phyloP scores from a whole-genome alignment of 37 sponge, comb jelly and placozoan species.

The Petrosia ficiformis region DNA sequence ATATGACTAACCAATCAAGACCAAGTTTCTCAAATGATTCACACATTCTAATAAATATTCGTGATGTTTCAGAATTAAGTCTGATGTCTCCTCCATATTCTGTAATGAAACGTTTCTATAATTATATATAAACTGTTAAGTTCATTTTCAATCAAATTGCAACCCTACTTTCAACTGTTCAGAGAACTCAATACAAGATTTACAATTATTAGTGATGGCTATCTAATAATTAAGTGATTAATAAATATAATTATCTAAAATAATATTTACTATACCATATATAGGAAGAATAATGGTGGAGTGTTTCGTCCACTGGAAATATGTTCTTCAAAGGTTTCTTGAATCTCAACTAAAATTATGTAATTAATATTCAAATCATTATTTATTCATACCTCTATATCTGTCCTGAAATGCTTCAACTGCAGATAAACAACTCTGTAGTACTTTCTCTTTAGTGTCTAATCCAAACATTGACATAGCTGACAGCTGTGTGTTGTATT shows the following conservation, averaged over 20 bases:
- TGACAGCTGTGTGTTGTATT: slow-evolving; percentile 27
- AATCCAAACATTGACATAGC: slow-evolving; percentile 43
- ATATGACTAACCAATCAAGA: too few relatives aligned
- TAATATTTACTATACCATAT: slow-evolving; percentile 48
- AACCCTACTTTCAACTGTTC: slow-evolving; percentile 61
- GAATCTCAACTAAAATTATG: not conserved
- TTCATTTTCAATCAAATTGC: too few relatives aligned
- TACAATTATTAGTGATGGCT: slow-evolving; percentile 70
- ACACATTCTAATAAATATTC: too few relatives aligned
- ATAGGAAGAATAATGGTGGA: slow-evolving; percentile 47
- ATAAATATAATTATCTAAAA: not conserved
- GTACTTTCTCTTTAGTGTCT: slow-evolving; percentile 35
- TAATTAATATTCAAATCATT: too few relatives aligned
- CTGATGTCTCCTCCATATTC: too few relatives aligned
- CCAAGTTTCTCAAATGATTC: too few relatives aligned
- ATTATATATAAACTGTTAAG: too few relatives aligned
- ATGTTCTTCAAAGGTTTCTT: not conserved
- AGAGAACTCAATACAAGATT: slow-evolving; percentile 51
- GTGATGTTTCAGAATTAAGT: too few relatives aligned
- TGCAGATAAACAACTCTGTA: slow-evolving; percentile 30
- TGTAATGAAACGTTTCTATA: too few relatives aligned
- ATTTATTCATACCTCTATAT: slow-evolving; percentile 52
- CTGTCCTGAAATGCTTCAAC: slow-evolving; percentile 36
- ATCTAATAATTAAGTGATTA: slow-evolving; percentile 33
- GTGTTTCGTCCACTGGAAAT: not conserved